Conservation (phyloP, 2,888 invertebrate genomes). For the Mycalesis mineus region DNA sequence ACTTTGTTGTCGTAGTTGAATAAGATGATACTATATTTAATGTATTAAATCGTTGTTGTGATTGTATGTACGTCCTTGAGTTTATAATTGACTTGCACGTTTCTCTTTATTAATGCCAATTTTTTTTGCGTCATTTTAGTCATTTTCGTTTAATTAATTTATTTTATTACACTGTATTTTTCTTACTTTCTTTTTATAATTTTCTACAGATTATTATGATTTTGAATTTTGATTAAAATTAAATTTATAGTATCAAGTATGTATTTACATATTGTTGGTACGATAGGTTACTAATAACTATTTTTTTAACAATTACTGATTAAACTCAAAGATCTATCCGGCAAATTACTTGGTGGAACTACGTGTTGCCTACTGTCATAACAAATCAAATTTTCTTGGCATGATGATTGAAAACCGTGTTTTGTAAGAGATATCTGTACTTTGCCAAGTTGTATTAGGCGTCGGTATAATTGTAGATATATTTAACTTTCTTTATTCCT, state of each 20-base stretch:
- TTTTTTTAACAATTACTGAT: no score
- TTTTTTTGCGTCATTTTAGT: background rate
- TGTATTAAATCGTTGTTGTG: background rate
- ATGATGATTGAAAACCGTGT: constrained; percentile 17
- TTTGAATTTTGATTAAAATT: background rate
- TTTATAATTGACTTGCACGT: background rate
- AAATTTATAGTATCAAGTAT: no score
- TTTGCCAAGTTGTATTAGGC: constrained; percentile 22
- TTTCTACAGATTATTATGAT: background rate
- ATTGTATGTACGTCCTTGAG: background rate
- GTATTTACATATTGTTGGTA: no score
- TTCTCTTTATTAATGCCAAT: background rate
- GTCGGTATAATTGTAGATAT: constrained; percentile 15
- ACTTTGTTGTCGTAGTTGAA: background rate
- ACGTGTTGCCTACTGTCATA: background rate
- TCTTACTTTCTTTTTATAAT: background rate
- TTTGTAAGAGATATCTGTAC: constrained; percentile 13
- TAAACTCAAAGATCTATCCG: no score
- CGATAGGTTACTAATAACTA: no score
- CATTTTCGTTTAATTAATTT: background rate
- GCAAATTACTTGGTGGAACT: background rate
- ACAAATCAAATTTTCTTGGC: constrained; percentile 18
- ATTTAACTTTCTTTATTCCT: constrained; percentile 25
- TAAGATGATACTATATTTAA: background rate
- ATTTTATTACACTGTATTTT: background rate